A percentile compares a stretch with the other conserved stretches of the same genome.
phyloP scores from a whole-genome alignment of 2,888 invertebrate species.

The Bedellia somnulentella region DNA sequence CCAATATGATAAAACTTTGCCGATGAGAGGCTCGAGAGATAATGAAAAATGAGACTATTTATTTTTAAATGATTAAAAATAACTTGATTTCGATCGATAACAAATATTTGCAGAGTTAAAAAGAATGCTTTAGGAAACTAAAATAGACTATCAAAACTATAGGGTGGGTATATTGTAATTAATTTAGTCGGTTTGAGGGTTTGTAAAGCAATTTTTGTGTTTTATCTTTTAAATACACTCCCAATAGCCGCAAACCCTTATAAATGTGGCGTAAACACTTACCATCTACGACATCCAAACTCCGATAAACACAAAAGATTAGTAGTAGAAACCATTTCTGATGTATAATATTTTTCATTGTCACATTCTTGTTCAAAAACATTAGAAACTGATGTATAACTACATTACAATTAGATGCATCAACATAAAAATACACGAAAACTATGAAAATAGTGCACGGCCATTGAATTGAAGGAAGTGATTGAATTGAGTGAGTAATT shows the following conservation, averaged over 20 bases:
- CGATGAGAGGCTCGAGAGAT: too few relatives aligned
- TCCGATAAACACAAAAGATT: conserved; percentile 25
- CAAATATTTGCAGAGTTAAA: background rate
- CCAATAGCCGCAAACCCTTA: background rate
- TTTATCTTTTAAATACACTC: conserved; percentile 1
- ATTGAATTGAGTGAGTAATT: background rate
- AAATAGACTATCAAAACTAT: background rate
- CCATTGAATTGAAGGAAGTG: conserved; percentile 24
- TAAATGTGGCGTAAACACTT: conserved; percentile 15
- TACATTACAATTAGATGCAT: conserved; percentile 24
- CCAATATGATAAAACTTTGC: too few relatives aligned
- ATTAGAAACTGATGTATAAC: conserved; percentile 26
- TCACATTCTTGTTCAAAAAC: conserved; percentile 29
- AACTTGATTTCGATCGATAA: background rate
- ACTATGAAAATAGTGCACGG: too few relatives aligned
- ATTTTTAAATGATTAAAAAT: too few relatives aligned
- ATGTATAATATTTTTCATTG: conserved; percentile 30
- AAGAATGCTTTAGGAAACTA: background rate
- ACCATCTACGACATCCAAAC: conserved; percentile 33
- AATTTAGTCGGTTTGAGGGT: background rate
- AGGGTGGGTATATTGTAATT: background rate
- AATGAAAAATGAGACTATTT: too few relatives aligned
- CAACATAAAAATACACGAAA: conserved; percentile 3
- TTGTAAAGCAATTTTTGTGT: background rate
- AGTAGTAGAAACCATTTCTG: conserved; percentile 34